Evolutionary conservation across 1,140 invertebrate genomes (phyloP).

Genomic region (Heliconius hewitsoni): DNA sequence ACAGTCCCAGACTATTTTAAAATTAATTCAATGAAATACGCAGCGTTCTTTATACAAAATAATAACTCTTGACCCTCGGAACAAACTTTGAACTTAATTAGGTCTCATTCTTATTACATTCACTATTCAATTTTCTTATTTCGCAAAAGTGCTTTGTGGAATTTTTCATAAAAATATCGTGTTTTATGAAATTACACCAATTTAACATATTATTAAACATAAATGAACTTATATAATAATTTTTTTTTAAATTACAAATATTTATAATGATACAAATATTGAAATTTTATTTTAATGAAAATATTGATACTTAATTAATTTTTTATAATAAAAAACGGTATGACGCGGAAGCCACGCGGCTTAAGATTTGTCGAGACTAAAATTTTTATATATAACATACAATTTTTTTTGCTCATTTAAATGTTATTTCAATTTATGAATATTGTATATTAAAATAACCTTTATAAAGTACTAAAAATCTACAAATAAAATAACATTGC

Average conservation of each 20-base stretch:
- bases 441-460: too few species aligned
- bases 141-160: background rate
- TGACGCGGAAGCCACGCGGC: too few species aligned
- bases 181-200: background rate
- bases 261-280: too few species aligned
- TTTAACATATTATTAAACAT: background rate
- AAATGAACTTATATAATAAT: background rate
- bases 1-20: background rate
- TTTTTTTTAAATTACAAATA: background rate
- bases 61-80: slow-evolving; percentile 4
- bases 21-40: slow-evolving; percentile 7
- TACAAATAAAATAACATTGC: background rate
- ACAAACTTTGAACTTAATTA: slow-evolving; percentile 13
- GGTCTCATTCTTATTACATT: slow-evolving; percentile 8
- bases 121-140: slow-evolving; percentile 9
- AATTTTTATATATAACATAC: too few species aligned
- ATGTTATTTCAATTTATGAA: too few species aligned
- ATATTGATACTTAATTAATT: too few species aligned
- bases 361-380: too few species aligned
- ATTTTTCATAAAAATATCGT: slow-evolving; percentile 6
- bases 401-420: too few species aligned
- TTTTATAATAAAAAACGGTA: too few species aligned
- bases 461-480: background rate
- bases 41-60: background rate
- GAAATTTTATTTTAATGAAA: too few species aligned